These are phyloP conservation scores for Neoscelio sp. DNA, from an alignment of 2,888 invertebrate genomes.

Conservation along the genomic window DNA sequence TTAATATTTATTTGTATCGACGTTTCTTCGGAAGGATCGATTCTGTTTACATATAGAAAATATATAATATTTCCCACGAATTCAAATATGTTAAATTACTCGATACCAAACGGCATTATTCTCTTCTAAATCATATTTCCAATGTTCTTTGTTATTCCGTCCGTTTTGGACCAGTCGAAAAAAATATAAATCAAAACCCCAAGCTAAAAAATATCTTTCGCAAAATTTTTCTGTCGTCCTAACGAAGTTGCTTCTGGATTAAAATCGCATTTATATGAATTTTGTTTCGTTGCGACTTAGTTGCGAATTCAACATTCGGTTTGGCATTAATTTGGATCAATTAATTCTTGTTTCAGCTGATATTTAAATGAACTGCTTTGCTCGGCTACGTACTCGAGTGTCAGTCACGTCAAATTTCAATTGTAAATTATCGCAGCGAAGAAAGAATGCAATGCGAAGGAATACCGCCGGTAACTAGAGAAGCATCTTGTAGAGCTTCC, in stretches of 20 bases:
- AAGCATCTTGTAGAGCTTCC: conserved; percentile 48
- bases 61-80: conserved; percentile 44
- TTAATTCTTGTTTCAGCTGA: conserved; percentile 19
- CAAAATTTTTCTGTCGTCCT: too few relatives aligned
- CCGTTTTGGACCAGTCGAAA: not conserved
- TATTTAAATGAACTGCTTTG: conserved; percentile 48
- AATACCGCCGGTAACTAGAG: conserved; percentile 14
- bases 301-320: conserved; percentile 15
- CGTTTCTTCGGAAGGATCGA: too few relatives aligned
- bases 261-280: not conserved
- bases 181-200: conserved; percentile 1
- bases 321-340: conserved; percentile 37
- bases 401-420: conserved; percentile 44
- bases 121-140: conserved; percentile 9
- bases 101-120: conserved; percentile 47
- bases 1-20: too few relatives aligned
- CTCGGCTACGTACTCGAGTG: conserved; percentile 6
- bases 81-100: conserved; percentile 42
- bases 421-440: conserved; percentile 49
- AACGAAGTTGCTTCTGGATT: not conserved
- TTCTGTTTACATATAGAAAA: conserved; percentile 21
- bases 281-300: conserved; percentile 9
- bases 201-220: too few relatives aligned
- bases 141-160: not conserved
- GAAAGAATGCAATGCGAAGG: conserved; percentile 26